phyloP scores from a whole-genome alignment of 2,888 invertebrate genomes.

The Acrobeloides nanus region DNA sequence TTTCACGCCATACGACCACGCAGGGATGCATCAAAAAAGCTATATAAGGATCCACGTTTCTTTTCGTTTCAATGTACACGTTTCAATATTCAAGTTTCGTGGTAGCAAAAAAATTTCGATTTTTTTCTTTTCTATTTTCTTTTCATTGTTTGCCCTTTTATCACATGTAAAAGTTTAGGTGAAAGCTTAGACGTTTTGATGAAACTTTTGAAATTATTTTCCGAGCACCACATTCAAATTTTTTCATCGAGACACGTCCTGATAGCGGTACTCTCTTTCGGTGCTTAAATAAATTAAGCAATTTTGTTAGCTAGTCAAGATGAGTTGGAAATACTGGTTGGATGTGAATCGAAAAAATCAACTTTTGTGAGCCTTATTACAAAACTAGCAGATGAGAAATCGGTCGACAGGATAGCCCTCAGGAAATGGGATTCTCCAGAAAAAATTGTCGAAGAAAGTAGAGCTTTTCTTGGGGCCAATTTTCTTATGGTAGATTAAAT shows the following conservation, averaged over 20 bases:
- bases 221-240: slow-evolving; percentile 25
- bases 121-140: too few species aligned
- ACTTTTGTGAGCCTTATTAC: slow-evolving; percentile 24
- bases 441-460: neutral
- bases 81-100: too few species aligned
- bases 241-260: slow-evolving; percentile 39
- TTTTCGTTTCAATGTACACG: too few species aligned
- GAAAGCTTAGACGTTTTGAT: slow-evolving; percentile 27
- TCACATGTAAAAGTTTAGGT: slow-evolving; percentile 6
- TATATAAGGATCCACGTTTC: too few species aligned
- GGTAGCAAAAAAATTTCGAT: too few species aligned
- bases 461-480: neutral
- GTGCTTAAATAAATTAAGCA: neutral
- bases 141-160: too few species aligned
- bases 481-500: neutral
- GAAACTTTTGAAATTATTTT: slow-evolving; percentile 27
- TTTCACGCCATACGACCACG: too few species aligned
- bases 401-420: slow-evolving; percentile 16
- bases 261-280: slow-evolving; percentile 14
- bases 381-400: slow-evolving; percentile 18
- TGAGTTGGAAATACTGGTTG: slow-evolving; percentile 23
- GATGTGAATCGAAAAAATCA: slow-evolving; percentile 9
- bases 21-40: too few species aligned
- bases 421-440: slow-evolving; percentile 12
- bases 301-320: slow-evolving; percentile 14